phyloP scores from a whole-genome alignment of 2,797 vertebrate species.

The Novumbra hubbsi region DNA sequence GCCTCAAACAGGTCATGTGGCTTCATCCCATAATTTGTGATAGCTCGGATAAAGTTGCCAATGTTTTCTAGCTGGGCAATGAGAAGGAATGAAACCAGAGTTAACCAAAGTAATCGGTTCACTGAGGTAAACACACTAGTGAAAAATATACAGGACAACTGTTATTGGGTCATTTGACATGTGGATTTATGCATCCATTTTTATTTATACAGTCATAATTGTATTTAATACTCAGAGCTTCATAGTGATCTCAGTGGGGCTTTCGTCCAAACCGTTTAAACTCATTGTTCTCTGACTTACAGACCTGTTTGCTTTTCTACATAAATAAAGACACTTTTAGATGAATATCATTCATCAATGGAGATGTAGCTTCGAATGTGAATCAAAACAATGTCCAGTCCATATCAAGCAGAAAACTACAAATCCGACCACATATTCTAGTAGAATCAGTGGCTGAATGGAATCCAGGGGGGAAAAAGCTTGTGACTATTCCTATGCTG shows the following conservation, averaged over 20 bases:
- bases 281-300: background rate
- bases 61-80: constrained; percentile 90
- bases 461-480: background rate
- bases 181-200: background rate
- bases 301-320: constrained; percentile 29
- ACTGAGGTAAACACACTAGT: background rate
- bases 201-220: background rate
- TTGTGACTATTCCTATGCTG: background rate
- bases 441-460: background rate
- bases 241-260: background rate
- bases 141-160: background rate
- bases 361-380: constrained; percentile 41
- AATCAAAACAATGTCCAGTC: constrained; percentile 3
- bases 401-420: background rate
- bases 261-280: background rate
- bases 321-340: constrained; percentile 21
- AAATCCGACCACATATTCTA: background rate
- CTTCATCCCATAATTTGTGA: constrained; percentile 87
- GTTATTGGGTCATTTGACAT: background rate
- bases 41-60: constrained; percentile 88
- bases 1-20: constrained; percentile 92
- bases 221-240: background rate
- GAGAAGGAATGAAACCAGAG: constrained; percentile 8
- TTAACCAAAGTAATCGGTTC: background rate
- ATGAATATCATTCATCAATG: constrained; percentile 31